phyloP scores from a whole-genome alignment of 53 echinoderm and acorn worm species.

The Paelopatides confundens region DNA sequence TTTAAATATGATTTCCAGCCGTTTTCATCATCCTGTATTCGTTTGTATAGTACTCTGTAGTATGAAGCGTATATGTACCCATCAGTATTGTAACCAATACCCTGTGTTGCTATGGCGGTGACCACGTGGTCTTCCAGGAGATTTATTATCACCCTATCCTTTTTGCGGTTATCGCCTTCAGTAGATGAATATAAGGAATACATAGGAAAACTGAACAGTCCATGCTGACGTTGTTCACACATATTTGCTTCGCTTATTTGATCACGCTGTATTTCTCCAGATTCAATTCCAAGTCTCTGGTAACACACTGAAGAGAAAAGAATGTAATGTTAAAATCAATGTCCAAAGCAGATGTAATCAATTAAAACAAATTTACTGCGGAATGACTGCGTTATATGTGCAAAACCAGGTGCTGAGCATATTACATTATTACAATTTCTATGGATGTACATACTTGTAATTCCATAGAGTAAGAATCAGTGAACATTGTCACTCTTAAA shows the following conservation, averaged over 20 bases:
- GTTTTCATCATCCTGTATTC: not conserved
- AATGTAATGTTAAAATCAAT: no score
- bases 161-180: not conserved
- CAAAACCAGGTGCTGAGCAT: no score
- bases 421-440: no score
- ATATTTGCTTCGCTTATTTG: not conserved
- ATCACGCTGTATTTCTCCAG: slow-evolving; percentile 7
- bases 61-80: not conserved
- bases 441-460: no score
- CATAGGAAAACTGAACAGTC: not conserved
- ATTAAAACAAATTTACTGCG: no score
- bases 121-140: not conserved
- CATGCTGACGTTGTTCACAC: not conserved
- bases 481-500: no score
- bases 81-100: not conserved
- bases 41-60: not conserved
- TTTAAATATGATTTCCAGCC: not conserved
- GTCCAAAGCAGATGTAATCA: no score
- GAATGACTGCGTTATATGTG: no score
- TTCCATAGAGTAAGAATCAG: no score
- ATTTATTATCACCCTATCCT: not conserved
- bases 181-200: no score
- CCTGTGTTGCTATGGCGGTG: slow-evolving; percentile 13
- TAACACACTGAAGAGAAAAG: slow-evolving; percentile 9
- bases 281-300: slow-evolving; percentile 44